Conservation (phyloP, 2,797 vertebrate species). For the Chelon labrosus region DNA sequence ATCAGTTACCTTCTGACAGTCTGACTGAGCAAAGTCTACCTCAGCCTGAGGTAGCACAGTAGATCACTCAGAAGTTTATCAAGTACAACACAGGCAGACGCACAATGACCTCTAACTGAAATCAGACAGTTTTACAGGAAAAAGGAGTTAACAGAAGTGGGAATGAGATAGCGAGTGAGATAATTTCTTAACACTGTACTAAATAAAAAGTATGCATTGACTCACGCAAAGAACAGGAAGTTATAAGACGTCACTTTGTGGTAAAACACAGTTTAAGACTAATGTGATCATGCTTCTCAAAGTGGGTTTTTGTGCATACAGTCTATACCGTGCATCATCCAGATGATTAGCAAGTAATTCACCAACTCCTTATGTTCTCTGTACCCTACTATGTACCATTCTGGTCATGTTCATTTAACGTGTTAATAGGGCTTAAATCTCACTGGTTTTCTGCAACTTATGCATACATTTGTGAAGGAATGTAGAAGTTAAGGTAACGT, state of each 20-base stretch:
- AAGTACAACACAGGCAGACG: constrained; percentile 28
- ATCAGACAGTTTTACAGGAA: constrained; percentile 13
- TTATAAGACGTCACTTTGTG: not conserved
- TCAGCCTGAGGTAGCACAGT: constrained; percentile 12
- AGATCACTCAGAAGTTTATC: constrained; percentile 8
- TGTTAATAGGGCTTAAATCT: not conserved
- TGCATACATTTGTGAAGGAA: constrained; percentile 3
- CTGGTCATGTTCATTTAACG: not conserved
- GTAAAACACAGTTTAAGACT: not conserved
- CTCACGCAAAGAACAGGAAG: not conserved
- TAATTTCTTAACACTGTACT: constrained; percentile 3
- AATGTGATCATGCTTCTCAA: not conserved
- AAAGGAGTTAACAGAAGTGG: constrained; percentile 15
- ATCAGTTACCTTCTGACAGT: constrained; percentile 71
- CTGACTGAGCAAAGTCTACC: constrained; percentile 72
- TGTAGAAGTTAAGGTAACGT: not conserved
- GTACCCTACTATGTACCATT: not conserved
- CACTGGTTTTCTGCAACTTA: not conserved
- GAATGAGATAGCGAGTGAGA: constrained; percentile 12
- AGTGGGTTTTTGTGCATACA: no score
- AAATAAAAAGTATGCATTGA: not conserved
- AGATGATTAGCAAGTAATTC: no score
- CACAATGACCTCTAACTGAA: constrained; percentile 18
- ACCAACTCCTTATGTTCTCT: not conserved
- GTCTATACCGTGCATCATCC: no score